Percentiles rank a stretch among this genome's conserved stretches.
Conservation (phyloP, 2,797 vertebrate genomes). For the Sardinella longiceps region DNA sequence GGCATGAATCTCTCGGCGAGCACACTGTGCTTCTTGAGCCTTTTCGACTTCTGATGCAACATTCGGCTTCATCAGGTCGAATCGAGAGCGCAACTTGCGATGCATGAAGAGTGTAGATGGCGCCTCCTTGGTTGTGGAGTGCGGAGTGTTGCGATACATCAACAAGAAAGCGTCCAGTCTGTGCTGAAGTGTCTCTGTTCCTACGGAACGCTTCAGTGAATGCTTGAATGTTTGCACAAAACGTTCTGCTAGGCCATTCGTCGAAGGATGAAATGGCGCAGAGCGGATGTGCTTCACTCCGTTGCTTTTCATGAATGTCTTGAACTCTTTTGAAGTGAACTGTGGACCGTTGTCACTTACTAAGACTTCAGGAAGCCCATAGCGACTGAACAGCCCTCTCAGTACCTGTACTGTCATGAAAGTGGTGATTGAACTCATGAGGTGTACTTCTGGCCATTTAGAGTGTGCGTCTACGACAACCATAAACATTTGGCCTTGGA, state of each 20-base stretch:
- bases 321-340: constrained; percentile 19
- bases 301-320: constrained; percentile 4
- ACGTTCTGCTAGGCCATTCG: constrained; percentile 25
- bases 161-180: not conserved
- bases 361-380: not conserved
- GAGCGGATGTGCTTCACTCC: constrained; percentile 24
- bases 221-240: constrained; percentile 18
- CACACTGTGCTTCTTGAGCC: too few species aligned
- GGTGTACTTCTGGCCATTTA: constrained; percentile 22
- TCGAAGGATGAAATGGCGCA: not conserved
- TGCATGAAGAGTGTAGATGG: not conserved
- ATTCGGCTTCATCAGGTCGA: too few species aligned
- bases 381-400: constrained; percentile 9
- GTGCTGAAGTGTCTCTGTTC: not conserved
- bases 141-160: constrained; percentile 21
- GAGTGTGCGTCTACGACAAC: constrained; percentile 23
- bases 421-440: constrained; percentile 13
- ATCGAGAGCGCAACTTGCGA: not conserved
- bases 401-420: not conserved
- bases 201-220: constrained; percentile 13
- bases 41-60: too few species aligned
- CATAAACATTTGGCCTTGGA: constrained; percentile 26
- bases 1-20: too few species aligned
- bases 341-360: constrained; percentile 21
- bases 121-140: constrained; percentile 11